Conservation (phyloP, 2,797 vertebrate species). For the Myotis myotis region DNA sequence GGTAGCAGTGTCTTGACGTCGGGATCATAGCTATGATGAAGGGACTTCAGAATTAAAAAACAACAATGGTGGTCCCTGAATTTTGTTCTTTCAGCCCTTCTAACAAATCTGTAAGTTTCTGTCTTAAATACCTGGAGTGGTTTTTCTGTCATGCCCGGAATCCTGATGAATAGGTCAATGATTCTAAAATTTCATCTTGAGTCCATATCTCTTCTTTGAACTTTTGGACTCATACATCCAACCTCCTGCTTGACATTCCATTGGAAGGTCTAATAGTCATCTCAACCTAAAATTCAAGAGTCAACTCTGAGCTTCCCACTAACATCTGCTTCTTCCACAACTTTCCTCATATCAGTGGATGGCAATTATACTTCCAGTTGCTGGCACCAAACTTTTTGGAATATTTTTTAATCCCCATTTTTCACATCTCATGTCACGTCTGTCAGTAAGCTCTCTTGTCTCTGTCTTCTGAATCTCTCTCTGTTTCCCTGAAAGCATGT, state of each 20-base stretch:
- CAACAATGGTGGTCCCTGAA: neutral
- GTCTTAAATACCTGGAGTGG: neutral
- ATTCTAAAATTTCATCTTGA: neutral
- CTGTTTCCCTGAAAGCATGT: neutral
- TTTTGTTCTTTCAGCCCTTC: neutral
- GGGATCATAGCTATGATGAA: neutral
- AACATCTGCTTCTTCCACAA: neutral
- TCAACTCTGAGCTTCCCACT: neutral
- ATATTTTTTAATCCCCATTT: neutral
- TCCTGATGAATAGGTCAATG: neutral
- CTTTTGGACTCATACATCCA: neutral
- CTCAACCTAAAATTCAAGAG: neutral
- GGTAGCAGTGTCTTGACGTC: neutral
- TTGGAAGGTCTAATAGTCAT: neutral
- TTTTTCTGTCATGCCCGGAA: neutral
- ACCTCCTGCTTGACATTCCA: neutral
- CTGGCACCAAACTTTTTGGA: neutral
- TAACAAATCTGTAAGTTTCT: neutral
- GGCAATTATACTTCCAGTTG: neutral
- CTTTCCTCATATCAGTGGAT: neutral
- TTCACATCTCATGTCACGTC: neutral
- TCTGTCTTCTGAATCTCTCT: neutral
- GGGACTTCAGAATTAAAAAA: neutral
- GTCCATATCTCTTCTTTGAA: neutral
- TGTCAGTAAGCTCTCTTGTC: neutral